phyloP scores from a whole-genome alignment of 2,113 vertebrate species.

The Mobula hypostoma region DNA sequence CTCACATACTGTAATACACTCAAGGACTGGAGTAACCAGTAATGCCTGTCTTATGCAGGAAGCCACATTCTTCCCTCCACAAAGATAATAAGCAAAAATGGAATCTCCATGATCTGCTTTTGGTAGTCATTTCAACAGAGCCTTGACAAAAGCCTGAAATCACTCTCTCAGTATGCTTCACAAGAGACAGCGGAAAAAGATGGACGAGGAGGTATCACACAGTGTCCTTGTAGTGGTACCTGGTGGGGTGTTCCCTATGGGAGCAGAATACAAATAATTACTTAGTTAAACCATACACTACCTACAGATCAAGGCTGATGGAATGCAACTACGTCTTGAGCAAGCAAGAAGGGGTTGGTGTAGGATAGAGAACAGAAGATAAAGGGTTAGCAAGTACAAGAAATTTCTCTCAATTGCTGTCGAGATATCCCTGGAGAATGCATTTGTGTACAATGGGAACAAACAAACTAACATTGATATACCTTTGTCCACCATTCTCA shows the following conservation, averaged over 20 bases:
- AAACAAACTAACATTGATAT: background rate
- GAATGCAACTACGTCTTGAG: background rate
- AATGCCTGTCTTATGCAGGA: background rate
- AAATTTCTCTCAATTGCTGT: background rate
- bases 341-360: background rate
- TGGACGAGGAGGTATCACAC: background rate
- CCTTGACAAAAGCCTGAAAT: background rate
- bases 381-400: background rate
- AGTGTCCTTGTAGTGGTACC: background rate
- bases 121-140: background rate
- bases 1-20: background rate
- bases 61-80: background rate
- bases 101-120: background rate
- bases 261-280: background rate
- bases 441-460: background rate
- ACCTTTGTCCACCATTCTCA: background rate
- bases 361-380: too few relatives aligned
- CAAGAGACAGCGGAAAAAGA: background rate
- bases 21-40: background rate
- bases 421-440: background rate
- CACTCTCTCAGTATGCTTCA: background rate
- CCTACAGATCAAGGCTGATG: background rate
- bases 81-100: background rate
- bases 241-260: background rate
- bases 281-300: background rate